Base-by-base conservation (phyloP, 2,797 vertebrate genomes). In the Pteronotus mesoamericanus region DNA sequence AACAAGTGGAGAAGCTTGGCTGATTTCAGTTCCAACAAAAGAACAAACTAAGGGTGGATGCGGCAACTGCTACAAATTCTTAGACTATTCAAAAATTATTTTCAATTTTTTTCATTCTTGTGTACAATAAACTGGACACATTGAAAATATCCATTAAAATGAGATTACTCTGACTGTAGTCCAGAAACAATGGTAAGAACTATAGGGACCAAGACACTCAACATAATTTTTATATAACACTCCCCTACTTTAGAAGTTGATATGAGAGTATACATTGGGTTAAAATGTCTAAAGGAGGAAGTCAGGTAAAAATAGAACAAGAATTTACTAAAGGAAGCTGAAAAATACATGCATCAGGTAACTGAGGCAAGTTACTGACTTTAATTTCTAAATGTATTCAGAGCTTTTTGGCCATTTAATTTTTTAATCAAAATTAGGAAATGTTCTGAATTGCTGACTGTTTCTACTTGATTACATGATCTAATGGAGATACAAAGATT, bases 371-470 rank as follows among this genome's bases (percentile, higher is more conserved):
- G 6, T 71, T 72, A 24, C 37, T 80, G 15, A 48, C 14, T 88
- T 84, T 80, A 64, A 89, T 93, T 94, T 84, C 55, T 86, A 84
- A 90, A 87, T 84, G 37, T 59, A 88, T 24, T 37, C 6, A 61
- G n/a, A 44, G 26, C 11, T 72, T 51, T 26, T 22, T 55, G 7
- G 9, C 4, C 42, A 82, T 29, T 77, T 84, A 85, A 59, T 59
- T 24, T 53, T 59, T 44, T 86, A 7, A 72, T 75, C 5, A 55
- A 97, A 93, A 85, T 18, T 32, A 91, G 37, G 15, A 95, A 94
- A 93, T 86, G 82, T 6, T 71, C 46, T 68, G 48, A 94, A 87
- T 26, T 64, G 18, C 5, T 79, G 12, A 59, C 29, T 77, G 39
- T 74, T 2, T 51, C 29, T 51, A 19, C 80, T n/a, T 92, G 29